Conservation (phyloP, 2,888 invertebrate species). For the Eupithecia inturbata region DNA sequence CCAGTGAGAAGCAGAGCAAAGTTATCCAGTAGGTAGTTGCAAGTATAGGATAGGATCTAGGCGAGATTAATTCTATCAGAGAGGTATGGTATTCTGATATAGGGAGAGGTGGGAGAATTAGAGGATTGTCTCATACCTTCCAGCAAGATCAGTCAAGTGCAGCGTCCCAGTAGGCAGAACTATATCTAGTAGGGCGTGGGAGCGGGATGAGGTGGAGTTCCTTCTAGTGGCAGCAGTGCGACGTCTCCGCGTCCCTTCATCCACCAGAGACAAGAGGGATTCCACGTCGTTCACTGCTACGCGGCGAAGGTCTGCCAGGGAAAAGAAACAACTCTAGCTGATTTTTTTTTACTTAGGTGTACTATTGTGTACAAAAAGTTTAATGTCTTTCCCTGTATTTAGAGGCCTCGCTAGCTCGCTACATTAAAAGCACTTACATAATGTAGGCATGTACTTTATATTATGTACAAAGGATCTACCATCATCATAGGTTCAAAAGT, state of each 20-base stretch:
- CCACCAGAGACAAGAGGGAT: constrained; percentile 84
- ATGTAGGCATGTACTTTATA: too few species aligned
- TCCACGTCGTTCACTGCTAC: constrained; percentile 84
- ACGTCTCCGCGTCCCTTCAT: constrained; percentile 85
- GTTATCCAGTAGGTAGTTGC: too few species aligned
- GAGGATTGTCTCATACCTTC: constrained; percentile 84
- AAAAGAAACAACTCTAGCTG: not conserved
- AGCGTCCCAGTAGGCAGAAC: constrained; percentile 85
- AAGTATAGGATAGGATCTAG: not conserved
- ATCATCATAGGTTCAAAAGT: too few species aligned
- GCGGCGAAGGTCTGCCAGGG: constrained; percentile 84
- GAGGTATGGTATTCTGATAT: constrained; percentile 71
- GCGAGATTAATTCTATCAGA: constrained; percentile 86
- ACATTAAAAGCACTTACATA: too few species aligned
- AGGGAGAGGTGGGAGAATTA: constrained; percentile 87
- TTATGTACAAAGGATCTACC: too few species aligned
- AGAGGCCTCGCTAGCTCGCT: too few species aligned
- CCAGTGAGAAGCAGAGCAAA: too few species aligned
- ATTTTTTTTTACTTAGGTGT: too few species aligned
- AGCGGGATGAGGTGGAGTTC: constrained; percentile 88
- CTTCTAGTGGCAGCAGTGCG: constrained; percentile 89
- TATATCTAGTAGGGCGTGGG: constrained; percentile 89
- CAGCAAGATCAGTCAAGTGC: constrained; percentile 81
- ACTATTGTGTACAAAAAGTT: too few species aligned
- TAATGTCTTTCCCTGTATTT: too few species aligned